A percentile compares a stretch with the other conserved stretches of the same genome.
Evolutionary conservation across 2,113 vertebrate species (phyloP).

Genomic region (Dermatemys mawii): DNA sequence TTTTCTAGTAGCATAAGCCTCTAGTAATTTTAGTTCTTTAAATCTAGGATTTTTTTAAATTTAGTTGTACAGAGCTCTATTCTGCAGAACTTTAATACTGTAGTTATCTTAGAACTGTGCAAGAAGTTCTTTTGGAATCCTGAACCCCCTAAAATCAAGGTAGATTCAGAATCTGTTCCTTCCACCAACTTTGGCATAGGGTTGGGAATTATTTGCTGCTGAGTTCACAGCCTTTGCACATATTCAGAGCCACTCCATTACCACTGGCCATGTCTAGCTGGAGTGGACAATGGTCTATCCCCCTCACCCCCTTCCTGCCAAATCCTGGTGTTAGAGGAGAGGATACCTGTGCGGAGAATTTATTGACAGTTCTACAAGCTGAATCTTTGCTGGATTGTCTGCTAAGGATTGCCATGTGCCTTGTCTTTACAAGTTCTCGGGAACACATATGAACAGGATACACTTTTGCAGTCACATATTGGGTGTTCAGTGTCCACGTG

Average conservation of each 20-base stretch:
- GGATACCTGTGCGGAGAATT: neutral
- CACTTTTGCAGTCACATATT: neutral
- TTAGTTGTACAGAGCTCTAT: slow-evolving; percentile 50
- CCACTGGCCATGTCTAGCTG: neutral
- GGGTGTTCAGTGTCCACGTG: neutral
- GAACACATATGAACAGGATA: neutral
- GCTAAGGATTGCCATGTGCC: neutral
- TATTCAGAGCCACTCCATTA: neutral
- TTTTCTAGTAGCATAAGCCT: slow-evolving; percentile 62
- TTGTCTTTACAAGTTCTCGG: neutral
- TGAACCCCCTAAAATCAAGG: neutral
- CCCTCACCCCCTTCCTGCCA: neutral
- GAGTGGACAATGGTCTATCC: neutral
- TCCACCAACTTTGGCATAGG: neutral
- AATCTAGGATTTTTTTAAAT: slow-evolving; percentile 21
- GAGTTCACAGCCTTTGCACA: neutral
- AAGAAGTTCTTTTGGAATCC: slow-evolving; percentile 32
- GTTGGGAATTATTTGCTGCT: rapidly evolving
- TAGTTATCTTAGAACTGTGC: slow-evolving; percentile 31
- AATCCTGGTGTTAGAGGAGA: neutral
- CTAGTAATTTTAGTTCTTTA: slow-evolving; percentile 40
- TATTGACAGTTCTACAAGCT: neutral
- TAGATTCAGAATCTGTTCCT: neutral
- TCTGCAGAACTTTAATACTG: slow-evolving; percentile 36
- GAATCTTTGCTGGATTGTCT: neutral